Conservation (phyloP, 2,113 vertebrate species). For the Cygnus buccinator region DNA sequence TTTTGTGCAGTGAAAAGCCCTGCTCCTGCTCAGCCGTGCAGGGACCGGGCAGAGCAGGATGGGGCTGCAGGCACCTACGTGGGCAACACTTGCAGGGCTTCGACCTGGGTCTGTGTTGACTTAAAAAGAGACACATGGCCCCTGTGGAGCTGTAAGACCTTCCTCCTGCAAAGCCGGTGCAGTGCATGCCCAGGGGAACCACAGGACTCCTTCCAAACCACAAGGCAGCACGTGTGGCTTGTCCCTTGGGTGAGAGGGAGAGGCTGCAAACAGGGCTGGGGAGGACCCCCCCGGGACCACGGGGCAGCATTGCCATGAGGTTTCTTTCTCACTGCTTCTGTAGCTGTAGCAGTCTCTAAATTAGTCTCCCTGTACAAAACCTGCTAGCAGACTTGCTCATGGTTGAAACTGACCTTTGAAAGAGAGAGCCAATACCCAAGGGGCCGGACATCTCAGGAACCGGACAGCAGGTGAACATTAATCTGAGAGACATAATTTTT, state of each 20-base stretch:
- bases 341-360: background rate
- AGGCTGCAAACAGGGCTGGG: background rate
- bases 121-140: background rate
- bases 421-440: background rate
- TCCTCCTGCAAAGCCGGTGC: background rate
- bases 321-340: background rate
- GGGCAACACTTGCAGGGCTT: background rate
- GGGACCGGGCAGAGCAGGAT: background rate
- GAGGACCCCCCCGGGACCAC: background rate
- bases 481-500: background rate
- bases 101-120: rapidly evolving
- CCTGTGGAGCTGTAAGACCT: background rate
- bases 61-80: background rate
- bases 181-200: background rate
- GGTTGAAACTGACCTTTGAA: constrained; percentile 24
- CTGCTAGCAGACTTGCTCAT: background rate
- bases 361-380: background rate
- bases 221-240: background rate
- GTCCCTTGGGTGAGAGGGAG: background rate
- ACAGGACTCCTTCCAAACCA: background rate
- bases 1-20: background rate
- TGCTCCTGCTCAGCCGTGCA: background rate
- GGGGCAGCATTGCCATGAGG: background rate
- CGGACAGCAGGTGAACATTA: background rate
- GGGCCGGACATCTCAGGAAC: background rate